Evolutionary conservation across 2,797 vertebrate species (phyloP), one percentile per base, ranked within the genome.

Genomic region (Tapera naevia): DNA sequence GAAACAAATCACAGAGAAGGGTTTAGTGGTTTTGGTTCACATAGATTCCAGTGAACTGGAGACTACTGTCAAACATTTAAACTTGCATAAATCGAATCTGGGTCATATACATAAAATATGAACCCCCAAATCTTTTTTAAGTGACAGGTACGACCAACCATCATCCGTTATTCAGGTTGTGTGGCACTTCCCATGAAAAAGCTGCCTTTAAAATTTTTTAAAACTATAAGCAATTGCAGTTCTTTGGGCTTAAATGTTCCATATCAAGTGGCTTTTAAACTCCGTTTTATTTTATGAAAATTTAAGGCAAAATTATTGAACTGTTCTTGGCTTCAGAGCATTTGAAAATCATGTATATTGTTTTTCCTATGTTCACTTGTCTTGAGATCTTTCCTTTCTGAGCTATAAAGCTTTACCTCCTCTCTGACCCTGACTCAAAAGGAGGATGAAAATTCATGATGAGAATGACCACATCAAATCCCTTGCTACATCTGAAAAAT

Each of bases 1-100:
- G 88, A 96, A 95, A 95, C 62, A 92, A 95, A 94, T 92, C 83
- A 95, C 56, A 88, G 84, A 84, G 53, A 93, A 90, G 41, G 48
- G 54, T 89, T 95, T 84, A 83, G 64, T 73, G 83, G 90, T 78
- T 96, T 91, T 53, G 39, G 24, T 74, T 86, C 76, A 91, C 14
- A 61, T 13, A 74, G 58, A 89, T 91, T 95, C 41, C 74, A 92
- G 74, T 35, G 30, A 92, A 93, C 62, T 92, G 30, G 89, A 85
- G 54, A 71, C 48, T 81, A 91, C 53, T 70, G 51, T 92, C 72
- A 94, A 94, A 71, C 48, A 76, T 75, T 88, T 66, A 93, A 93
- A 93, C 33, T 58, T 92, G 56, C 24, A 85, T 50, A 88, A 91
- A 86, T 76, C 76, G 41, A 87, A 5, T 35, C 16, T 24, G 12